These are phyloP conservation scores for Eulemur mongoz DNA, from an alignment of 2,797 vertebrate genomes.

Conservation along the genomic window DNA sequence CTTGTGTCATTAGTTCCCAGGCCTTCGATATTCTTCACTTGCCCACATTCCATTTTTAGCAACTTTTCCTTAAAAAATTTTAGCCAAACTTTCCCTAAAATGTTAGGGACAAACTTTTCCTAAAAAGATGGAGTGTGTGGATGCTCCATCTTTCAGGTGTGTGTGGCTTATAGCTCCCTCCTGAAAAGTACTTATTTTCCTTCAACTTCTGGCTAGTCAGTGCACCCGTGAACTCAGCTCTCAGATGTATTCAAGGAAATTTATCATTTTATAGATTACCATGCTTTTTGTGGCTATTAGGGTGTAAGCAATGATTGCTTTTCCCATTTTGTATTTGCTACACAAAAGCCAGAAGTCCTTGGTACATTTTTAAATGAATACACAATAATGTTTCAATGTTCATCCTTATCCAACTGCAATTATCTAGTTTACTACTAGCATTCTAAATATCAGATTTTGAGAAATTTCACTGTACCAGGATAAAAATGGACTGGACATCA, in stretches of 20 bases:
- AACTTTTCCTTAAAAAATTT: not conserved
- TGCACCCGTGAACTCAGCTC: not conserved
- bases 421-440: not conserved
- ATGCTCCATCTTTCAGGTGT: not conserved
- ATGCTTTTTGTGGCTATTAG: not conserved
- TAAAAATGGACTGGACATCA: not conserved
- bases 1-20: not conserved
- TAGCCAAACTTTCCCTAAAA: not conserved
- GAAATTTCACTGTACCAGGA: not conserved
- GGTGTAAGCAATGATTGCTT: not conserved
- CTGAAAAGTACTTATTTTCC: not conserved
- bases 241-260: not conserved
- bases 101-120: too few relatives aligned
- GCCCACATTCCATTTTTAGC: not conserved
- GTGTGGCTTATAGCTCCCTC: not conserved
- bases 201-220: not conserved
- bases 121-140: too few relatives aligned
- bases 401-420: not conserved
- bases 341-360: not conserved
- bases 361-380: not conserved
- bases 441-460: not conserved
- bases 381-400: not conserved
- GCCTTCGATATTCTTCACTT: not conserved
- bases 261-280: not conserved
- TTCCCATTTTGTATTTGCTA: not conserved